phyloP scores from a whole-genome alignment of 2,113 vertebrate genomes.

The Daphoenositta chrysoptera region DNA sequence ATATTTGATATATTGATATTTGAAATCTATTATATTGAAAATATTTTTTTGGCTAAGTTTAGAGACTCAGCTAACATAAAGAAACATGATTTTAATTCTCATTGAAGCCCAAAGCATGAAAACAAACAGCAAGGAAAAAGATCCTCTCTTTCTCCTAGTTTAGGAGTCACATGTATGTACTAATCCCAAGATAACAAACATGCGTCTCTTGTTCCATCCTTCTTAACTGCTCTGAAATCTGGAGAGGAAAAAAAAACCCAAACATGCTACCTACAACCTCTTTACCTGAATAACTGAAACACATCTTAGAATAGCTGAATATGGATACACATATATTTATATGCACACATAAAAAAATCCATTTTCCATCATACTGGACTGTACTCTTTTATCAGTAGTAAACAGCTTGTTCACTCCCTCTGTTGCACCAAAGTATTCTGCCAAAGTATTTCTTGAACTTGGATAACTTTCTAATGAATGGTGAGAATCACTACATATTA shows the following conservation, averaged over 20 bases:
- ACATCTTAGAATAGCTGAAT: background rate
- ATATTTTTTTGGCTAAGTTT: background rate
- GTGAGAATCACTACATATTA: background rate
- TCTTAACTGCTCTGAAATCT: background rate
- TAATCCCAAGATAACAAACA: background rate
- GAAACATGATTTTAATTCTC: background rate
- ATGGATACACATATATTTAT: background rate
- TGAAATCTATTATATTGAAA: background rate
- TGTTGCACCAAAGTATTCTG: background rate
- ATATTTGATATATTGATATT: no score
- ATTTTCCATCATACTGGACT: background rate
- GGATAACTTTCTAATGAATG: background rate
- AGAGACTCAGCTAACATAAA: background rate
- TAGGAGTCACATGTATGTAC: no score
- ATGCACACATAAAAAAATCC: background rate
- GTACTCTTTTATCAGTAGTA: background rate
- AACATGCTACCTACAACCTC: background rate
- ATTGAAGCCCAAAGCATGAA: background rate
- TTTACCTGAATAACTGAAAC: background rate
- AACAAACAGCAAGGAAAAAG: background rate
- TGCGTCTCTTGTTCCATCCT: background rate
- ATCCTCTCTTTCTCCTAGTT: background rate
- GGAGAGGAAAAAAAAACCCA: background rate
- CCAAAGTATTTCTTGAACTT: background rate
- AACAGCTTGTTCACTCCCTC: background rate